A percentile compares a stretch with the other conserved stretches of the same genome.
These are phyloP conservation scores for Drosophila sproati DNA, from an alignment of 1,140 invertebrate species.

Conservation along the genomic window DNA sequence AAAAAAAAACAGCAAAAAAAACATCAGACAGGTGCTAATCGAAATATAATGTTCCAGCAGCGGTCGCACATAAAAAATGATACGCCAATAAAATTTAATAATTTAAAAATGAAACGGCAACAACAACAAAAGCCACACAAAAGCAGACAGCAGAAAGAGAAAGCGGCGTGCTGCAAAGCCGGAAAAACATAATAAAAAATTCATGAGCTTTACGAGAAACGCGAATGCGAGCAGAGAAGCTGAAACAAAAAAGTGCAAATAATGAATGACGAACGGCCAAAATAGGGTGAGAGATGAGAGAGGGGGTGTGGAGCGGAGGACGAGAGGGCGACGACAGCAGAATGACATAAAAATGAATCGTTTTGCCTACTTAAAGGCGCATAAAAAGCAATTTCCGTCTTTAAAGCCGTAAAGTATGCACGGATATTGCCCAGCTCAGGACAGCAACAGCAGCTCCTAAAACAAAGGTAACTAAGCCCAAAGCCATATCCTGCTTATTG, in stretches of 20 bases:
- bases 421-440: slow-evolving; percentile 36
- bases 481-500: slow-evolving; percentile 56
- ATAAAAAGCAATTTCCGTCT: slow-evolving; percentile 75
- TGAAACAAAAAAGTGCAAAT: slow-evolving; percentile 72
- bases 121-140: slow-evolving; percentile 17
- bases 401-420: slow-evolving; percentile 72
- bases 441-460: background rate
- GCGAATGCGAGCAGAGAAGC: slow-evolving; percentile 48
- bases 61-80: slow-evolving; percentile 80
- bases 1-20: background rate
- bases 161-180: slow-evolving; percentile 47
- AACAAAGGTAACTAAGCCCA: slow-evolving; percentile 12
- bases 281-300: slow-evolving; percentile 8
- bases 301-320: background rate
- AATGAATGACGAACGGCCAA: slow-evolving; percentile 74
- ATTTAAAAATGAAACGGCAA: slow-evolving; percentile 80
- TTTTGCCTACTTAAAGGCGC: slow-evolving; percentile 81
- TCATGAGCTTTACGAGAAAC: slow-evolving; percentile 68
- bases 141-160: slow-evolving; percentile 20
- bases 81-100: slow-evolving; percentile 82
- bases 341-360: slow-evolving; percentile 82
- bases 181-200: slow-evolving; percentile 80
- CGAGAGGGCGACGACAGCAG: slow-evolving; percentile 49
- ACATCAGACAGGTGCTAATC: slow-evolving; percentile 79
- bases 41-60: slow-evolving; percentile 81